These are phyloP conservation scores for Ranitomeya variabilis DNA, from an alignment of 2,113 vertebrate genomes.

Conservation along the genomic window DNA sequence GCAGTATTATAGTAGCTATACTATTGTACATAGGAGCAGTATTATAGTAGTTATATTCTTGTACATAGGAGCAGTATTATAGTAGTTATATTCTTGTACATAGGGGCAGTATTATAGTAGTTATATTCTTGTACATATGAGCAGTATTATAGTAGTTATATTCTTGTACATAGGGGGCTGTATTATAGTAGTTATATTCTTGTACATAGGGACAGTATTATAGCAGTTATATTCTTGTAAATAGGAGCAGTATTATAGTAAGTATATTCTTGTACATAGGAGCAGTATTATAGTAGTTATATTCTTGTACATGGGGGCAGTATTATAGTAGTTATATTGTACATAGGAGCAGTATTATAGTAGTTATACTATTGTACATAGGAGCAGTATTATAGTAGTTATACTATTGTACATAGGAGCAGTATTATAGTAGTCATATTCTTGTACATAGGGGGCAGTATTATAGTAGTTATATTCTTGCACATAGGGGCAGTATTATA, in stretches of 20 bases:
- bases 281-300: neutral
- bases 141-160: too few relatives aligned
- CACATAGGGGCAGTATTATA: too few relatives aligned
- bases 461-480: too few relatives aligned
- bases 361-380: conserved; percentile 14
- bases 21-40: too few relatives aligned
- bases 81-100: neutral
- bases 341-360: neutral
- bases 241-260: neutral
- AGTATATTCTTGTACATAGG: conserved; percentile 6
- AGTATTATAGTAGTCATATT: neutral
- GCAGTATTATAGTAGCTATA: too few relatives aligned
- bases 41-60: too few relatives aligned
- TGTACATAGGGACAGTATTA: neutral
- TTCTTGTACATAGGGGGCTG: too few relatives aligned
- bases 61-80: too few relatives aligned
- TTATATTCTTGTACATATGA: too few relatives aligned
- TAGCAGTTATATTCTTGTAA: neutral
- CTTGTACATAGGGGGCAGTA: too few relatives aligned
- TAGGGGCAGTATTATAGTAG: too few relatives aligned
- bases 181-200: too few relatives aligned
- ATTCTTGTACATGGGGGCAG: neutral
- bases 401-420: neutral
- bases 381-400: conserved; percentile 10
- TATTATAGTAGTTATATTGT: conserved; percentile 9